Evolutionary conservation across 1,140 invertebrate genomes (phyloP).

Genomic region (Harlomillsia oculata): DNA sequence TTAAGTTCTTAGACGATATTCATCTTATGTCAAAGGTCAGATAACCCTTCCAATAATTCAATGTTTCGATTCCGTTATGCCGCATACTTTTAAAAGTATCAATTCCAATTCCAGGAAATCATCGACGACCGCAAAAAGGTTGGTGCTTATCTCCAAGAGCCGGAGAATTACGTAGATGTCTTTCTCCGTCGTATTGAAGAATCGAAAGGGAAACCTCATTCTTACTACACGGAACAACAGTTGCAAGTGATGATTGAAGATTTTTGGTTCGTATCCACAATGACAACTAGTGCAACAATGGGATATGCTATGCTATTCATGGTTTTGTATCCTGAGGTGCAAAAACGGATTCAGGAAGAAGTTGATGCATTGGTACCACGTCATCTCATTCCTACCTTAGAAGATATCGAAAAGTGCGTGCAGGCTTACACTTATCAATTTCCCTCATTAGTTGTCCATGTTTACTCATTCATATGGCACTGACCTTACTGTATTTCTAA

Average conservation of each 20-base stretch:
- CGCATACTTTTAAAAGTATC: too few relatives aligned
- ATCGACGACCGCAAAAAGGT: conserved; percentile 58
- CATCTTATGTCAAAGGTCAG: too few relatives aligned
- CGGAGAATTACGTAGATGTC: conserved; percentile 73
- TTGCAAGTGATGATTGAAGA: conserved; percentile 30
- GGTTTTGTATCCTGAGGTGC: conserved; percentile 63
- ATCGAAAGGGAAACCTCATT: not conserved
- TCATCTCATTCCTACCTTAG: conserved; percentile 54
- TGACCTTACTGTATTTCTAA: too few relatives aligned
- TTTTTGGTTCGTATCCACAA: conserved; percentile 58
- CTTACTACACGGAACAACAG: conserved; percentile 23
- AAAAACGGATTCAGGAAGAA: conserved; percentile 65
- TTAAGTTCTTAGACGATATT: too few relatives aligned
- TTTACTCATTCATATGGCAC: too few relatives aligned
- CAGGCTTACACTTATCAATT: conserved; percentile 17
- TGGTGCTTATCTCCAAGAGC: conserved; percentile 50
- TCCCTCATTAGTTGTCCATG: too few relatives aligned
- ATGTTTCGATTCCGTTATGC: too few relatives aligned
- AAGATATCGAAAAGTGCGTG: conserved; percentile 57
- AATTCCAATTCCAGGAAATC: conserved; percentile 49
- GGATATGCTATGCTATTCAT: conserved; percentile 67
- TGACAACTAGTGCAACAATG: conserved; percentile 67
- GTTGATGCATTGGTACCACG: conserved; percentile 63
- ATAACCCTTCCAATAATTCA: too few relatives aligned
- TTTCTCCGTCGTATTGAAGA: conserved; percentile 48